phyloP scores from a whole-genome alignment of 2,888 invertebrate species.

The Pinctada fucata region DNA sequence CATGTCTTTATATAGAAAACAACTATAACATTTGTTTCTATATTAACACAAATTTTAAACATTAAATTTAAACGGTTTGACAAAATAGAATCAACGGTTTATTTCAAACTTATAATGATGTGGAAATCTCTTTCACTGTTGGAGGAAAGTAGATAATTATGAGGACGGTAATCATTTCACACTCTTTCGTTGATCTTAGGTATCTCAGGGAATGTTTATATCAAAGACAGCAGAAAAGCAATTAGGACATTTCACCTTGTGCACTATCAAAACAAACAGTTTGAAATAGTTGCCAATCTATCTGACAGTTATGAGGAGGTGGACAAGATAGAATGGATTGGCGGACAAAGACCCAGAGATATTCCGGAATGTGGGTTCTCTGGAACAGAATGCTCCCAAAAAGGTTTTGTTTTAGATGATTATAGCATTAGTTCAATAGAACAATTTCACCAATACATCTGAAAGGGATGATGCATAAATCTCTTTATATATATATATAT shows the following conservation, averaged over 20 bases:
- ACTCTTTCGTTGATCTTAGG: constrained; percentile 17
- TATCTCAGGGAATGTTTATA: constrained; percentile 26
- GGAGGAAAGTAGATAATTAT: too few species aligned
- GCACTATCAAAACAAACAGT: constrained; percentile 46
- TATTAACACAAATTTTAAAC: too few species aligned
- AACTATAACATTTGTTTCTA: too few species aligned
- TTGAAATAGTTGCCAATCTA: constrained; percentile 27
- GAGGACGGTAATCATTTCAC: background rate
- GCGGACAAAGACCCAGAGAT: constrained; percentile 52
- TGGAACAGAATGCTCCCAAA: constrained; percentile 39
- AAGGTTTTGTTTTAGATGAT: background rate
- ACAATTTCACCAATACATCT: too few species aligned
- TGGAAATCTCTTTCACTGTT: too few species aligned
- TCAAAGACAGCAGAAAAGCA: constrained; percentile 36
- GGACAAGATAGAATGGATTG: constrained; percentile 41
- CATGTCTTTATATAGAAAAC: too few species aligned
- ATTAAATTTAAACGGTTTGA: too few species aligned
- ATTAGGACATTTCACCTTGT: constrained; percentile 38
- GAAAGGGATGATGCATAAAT: too few species aligned
- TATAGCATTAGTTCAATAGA: background rate
- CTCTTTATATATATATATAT: too few species aligned
- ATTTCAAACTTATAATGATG: too few species aligned
- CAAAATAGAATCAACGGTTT: too few species aligned
- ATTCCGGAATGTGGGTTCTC: constrained; percentile 56
- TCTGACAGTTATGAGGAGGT: constrained; percentile 23